Evolutionary conservation across 2,888 invertebrate genomes (phyloP).

Genomic region (Lasioglossum figueresi): DNA sequence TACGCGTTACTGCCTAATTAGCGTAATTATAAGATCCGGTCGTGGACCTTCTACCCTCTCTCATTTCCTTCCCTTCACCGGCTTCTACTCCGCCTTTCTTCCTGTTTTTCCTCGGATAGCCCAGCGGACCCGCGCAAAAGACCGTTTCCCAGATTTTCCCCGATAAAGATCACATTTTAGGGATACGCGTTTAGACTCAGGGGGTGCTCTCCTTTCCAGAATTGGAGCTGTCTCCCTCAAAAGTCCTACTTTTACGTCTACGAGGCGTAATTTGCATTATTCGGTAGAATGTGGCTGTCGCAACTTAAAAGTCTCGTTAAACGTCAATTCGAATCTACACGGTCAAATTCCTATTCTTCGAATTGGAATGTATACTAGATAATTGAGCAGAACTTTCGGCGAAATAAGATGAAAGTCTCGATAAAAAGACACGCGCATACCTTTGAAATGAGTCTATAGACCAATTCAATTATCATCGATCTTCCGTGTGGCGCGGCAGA

Average conservation of each 20-base stretch:
- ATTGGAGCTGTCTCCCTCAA: too few species aligned
- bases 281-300: too few species aligned
- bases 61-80: slow-evolving; percentile 11
- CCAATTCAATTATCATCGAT: neutral
- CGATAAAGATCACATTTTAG: neutral
- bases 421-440: neutral
- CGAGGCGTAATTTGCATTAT: too few species aligned
- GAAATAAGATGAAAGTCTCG: neutral
- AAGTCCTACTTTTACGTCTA: too few species aligned
- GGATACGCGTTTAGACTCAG: neutral
- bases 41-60: slow-evolving; percentile 48
- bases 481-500: neutral
- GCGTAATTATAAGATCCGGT: slow-evolving; percentile 66
- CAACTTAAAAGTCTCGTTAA: too few species aligned
- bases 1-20: slow-evolving; percentile 68
- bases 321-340: neutral
- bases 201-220: too few species aligned
- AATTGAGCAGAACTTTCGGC: neutral
- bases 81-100: slow-evolving; percentile 17
- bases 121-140: slow-evolving; percentile 19
- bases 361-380: neutral
- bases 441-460: neutral
- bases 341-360: neutral
- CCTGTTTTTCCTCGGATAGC: slow-evolving; percentile 31
- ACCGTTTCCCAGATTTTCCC: neutral